These are phyloP conservation scores for Corapipo altera DNA, from an alignment of 2,113 vertebrate genomes.

Conservation along the genomic window DNA sequence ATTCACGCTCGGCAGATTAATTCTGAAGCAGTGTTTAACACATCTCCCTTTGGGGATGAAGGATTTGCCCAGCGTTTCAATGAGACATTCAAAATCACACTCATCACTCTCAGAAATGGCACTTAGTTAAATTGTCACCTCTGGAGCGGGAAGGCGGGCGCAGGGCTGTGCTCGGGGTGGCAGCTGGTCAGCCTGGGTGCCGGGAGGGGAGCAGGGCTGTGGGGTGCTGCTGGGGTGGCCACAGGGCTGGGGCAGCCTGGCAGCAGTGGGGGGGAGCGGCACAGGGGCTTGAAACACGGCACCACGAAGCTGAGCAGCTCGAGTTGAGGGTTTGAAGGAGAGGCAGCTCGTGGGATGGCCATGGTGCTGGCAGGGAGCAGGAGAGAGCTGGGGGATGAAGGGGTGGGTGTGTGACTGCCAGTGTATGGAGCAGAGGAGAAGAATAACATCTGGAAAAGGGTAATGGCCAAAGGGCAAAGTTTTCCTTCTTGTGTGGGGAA, in stretches of 20 bases:
- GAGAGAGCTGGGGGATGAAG: not conserved
- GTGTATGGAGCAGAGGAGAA: not conserved
- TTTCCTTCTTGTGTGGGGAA: not conserved
- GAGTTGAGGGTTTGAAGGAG: not conserved
- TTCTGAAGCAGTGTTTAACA: constrained; percentile 22
- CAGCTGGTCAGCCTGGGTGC: not conserved
- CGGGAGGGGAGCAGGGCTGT: rapidly evolving
- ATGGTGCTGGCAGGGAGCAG: not conserved
- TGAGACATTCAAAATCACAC: constrained; percentile 28
- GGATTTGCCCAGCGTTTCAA: constrained; percentile 15
- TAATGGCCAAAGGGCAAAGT: not conserved
- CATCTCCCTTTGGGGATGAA: constrained; percentile 25
- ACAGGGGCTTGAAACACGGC: not conserved
- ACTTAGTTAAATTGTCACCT: constrained; percentile 2
- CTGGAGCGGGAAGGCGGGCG: not conserved
- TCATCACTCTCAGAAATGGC: not conserved
- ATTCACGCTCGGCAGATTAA: not conserved
- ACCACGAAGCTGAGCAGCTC: not conserved
- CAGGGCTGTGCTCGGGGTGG: rapidly evolving
- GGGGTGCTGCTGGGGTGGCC: rapidly evolving
- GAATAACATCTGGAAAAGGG: not conserved
- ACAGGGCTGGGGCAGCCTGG: not conserved
- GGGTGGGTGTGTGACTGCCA: no score
- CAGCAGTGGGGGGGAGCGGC: not conserved
- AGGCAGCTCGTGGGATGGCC: not conserved